Base-by-base conservation (phyloP, 2,888 invertebrate species). In the Pachydiplax longipennis region DNA sequence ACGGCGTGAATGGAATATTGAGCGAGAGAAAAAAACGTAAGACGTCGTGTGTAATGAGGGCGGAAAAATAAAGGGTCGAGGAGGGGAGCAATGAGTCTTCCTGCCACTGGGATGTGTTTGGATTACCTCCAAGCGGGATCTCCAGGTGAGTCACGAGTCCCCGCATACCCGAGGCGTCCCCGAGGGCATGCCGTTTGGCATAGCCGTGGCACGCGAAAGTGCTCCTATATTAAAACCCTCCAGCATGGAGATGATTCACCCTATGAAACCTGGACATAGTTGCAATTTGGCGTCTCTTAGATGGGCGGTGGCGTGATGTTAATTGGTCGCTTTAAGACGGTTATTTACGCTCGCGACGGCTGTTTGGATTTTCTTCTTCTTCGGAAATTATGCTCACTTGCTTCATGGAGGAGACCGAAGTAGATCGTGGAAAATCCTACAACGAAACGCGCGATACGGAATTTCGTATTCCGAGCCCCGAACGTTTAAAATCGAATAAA, bases 201-300 rank as follows among this genome's bases (percentile, higher is more conserved):
- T 48, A 61, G 37, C 40, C 61, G 87, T 61, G 87, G 83, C 83
- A 83, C 61, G 87, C 87, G 35, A 37, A 61, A 87, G 87, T 87
- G 61, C n/a, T 87, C 87, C 61, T 58, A 87, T 87, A 87, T 61
- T 87, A 87, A 87, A 87, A 58, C 87, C 82, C 22, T 53, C 83
- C 4, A 31, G 18, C 18, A 44, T 40, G 35, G 35, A 18, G 35
- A 37, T 81, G 81, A 81, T 37, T 81, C 81, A 81, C 37, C 40
- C 5, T 22, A 65, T 65, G 15, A 22, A 61, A 5, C 37, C 5
- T 48, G 48, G 53, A 53, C 53, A 53, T 18, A 53, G 53, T 53
- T 53, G 53, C 53, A 53, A 18, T 18, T 53, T 18, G 15, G 44
- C 6, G 10, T 44, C 44, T 44, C 44, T 44, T 4, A 44, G 44